Percentiles rank a stretch among this genome's conserved stretches.
These are phyloP conservation scores for Ophion costatus DNA, from an alignment of 2,888 invertebrate genomes.

Conservation along the genomic window DNA sequence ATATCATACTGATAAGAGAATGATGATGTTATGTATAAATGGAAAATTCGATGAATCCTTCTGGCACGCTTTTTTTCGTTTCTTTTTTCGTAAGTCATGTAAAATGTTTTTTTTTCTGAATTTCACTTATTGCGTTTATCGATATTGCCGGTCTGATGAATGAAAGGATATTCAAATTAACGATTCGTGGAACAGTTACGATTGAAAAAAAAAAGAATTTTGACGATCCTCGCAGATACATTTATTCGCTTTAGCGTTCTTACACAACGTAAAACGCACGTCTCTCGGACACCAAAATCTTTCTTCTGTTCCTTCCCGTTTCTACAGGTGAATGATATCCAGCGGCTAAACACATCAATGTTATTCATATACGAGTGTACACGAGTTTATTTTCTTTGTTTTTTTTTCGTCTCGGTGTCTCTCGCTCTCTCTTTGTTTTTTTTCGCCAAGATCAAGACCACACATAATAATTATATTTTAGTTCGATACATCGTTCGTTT, in stretches of 20 bases:
- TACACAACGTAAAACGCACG: constrained; percentile 40
- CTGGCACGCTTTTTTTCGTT: constrained; percentile 49
- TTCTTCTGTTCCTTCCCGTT: constrained; percentile 28
- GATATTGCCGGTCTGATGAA: constrained; percentile 67
- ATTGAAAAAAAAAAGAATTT: constrained; percentile 66
- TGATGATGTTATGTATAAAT: constrained; percentile 71
- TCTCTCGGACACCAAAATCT: constrained; percentile 37
- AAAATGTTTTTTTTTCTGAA: constrained; percentile 13
- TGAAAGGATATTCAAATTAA: constrained; percentile 42
- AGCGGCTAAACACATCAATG: constrained; percentile 63
- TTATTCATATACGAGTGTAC: constrained; percentile 57
- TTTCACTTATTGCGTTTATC: constrained; percentile 66
- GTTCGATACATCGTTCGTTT: constrained; percentile 53
- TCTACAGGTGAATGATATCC: constrained; percentile 61
- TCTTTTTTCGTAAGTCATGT: constrained; percentile 11
- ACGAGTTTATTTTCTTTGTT: constrained; percentile 42
- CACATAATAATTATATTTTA: constrained; percentile 51
- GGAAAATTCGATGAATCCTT: constrained; percentile 69
- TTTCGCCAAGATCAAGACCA: constrained; percentile 56
- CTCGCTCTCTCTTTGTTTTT: constrained; percentile 44
- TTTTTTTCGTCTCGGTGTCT: constrained; percentile 33
- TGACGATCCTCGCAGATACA: constrained; percentile 50
- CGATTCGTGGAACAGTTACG: constrained; percentile 33
- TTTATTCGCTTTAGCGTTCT: neutral
- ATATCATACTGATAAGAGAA: constrained; percentile 67